These are phyloP conservation scores for Stegodyphus mimosarum DNA, from an alignment of 1,140 invertebrate genomes.

Conservation along the genomic window DNA sequence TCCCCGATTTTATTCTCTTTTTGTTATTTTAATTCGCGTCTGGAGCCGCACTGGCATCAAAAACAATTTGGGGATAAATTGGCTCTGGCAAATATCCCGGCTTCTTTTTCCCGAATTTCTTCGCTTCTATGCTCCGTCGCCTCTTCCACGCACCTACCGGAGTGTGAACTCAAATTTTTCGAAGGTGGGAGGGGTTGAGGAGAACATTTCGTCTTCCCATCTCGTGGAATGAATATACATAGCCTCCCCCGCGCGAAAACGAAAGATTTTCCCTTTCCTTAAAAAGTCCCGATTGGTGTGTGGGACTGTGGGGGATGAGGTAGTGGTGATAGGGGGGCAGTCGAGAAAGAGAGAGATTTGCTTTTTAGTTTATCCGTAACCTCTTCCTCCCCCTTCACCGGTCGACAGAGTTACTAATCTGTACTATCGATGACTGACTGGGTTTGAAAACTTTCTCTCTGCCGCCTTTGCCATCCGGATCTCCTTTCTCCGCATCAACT, in stretches of 20 bases:
- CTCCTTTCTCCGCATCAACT: slow-evolving; percentile 40
- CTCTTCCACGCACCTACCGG: slow-evolving; percentile 29
- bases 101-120: background rate
- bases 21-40: background rate
- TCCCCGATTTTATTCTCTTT: background rate
- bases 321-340: background rate
- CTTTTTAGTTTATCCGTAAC: background rate
- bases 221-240: slow-evolving; percentile 48
- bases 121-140: slow-evolving; percentile 1
- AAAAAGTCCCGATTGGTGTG: background rate
- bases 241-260: slow-evolving; percentile 20
- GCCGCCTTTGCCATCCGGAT: background rate
- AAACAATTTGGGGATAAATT: slow-evolving; percentile 51
- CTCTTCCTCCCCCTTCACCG: slow-evolving; percentile 2
- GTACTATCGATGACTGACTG: slow-evolving; percentile 51
- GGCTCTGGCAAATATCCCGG: slow-evolving; percentile 28
- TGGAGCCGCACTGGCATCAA: slow-evolving; percentile 35
- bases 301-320: background rate
- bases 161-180: slow-evolving; percentile 53
- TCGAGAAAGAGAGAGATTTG: background rate
- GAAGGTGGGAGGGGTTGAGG: too few relatives aligned
- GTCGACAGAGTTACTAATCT: slow-evolving; percentile 44
- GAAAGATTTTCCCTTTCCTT: slow-evolving; percentile 5
- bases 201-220: background rate
- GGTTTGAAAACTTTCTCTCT: slow-evolving; percentile 41